Percentiles rank a stretch among this genome's conserved stretches.
These are phyloP conservation scores for Drosophila triauraria DNA, from an alignment of 1,140 invertebrate genomes.

Conservation along the genomic window DNA sequence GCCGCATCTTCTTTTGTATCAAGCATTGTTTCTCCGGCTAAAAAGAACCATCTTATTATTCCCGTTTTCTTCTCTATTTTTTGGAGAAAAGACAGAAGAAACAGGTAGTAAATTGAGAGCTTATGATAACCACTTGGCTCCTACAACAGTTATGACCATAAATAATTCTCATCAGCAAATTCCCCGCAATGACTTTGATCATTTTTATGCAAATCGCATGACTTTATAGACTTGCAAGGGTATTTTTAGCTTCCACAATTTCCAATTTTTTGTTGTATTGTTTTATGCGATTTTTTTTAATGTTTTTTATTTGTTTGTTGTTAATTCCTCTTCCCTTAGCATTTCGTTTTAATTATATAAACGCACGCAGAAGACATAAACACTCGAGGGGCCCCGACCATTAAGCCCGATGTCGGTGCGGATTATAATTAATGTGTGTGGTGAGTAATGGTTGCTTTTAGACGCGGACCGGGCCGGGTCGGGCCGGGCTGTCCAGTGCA, in stretches of 20 bases:
- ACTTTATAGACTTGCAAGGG: conserved; percentile 10
- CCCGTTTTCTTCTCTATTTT: not conserved
- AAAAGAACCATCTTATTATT: not conserved
- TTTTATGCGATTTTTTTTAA: conserved; percentile 12
- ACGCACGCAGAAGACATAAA: conserved; percentile 51
- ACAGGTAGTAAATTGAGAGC: conserved; percentile 10
- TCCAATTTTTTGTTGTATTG: not conserved
- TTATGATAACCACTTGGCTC: conserved; percentile 9
- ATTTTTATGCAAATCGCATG: conserved; percentile 27
- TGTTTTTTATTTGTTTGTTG: conserved; percentile 23
- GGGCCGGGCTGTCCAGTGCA: conserved; percentile 1
- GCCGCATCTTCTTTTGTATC: too few species aligned
- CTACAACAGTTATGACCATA: conserved; percentile 14
- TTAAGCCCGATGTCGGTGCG: conserved; percentile 36
- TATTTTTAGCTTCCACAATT: conserved; percentile 18
- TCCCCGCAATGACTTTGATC: conserved; percentile 8
- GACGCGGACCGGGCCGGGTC: conserved; percentile 4
- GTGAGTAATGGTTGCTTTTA: conserved; percentile 60
- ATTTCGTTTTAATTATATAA: conserved; percentile 45
- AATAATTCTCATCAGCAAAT: conserved; percentile 17
- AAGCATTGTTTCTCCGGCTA: not conserved
- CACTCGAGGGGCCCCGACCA: conserved; percentile 29
- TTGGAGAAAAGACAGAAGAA: not conserved
- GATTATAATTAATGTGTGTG: conserved; percentile 65
- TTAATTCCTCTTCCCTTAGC: conserved; percentile 11